Conservation (phyloP, 2,888 invertebrate species). For the Xestobium rufovillosum region DNA sequence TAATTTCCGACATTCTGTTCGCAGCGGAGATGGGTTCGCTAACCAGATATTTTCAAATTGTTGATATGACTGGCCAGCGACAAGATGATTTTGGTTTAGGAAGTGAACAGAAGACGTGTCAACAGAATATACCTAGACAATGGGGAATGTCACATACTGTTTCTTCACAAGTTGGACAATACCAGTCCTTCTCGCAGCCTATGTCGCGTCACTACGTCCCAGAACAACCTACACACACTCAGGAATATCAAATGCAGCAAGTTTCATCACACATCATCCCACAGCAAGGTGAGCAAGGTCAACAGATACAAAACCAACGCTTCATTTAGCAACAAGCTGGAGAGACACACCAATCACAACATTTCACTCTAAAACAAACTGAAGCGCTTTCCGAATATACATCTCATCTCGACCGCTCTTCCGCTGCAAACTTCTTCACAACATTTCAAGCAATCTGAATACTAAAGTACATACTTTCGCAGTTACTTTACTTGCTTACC, state of each 20-base stretch:
- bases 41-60: constrained; percentile 22
- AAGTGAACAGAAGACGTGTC: constrained; percentile 15
- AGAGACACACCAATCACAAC: no score
- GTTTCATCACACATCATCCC: constrained; percentile 22
- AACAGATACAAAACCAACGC: constrained; percentile 15
- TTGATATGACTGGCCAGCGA: constrained; percentile 21
- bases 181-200: constrained; percentile 19
- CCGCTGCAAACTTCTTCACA: constrained; percentile 21
- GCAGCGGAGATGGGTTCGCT: constrained; percentile 20
- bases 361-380: no score
- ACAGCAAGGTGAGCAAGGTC: constrained; percentile 22
- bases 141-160: constrained; percentile 11
- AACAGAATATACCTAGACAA: constrained; percentile 11
- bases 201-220: constrained; percentile 20
- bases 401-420: constrained; percentile 16
- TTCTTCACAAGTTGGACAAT: constrained; percentile 15
- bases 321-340: no score
- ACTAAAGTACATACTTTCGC: no score
- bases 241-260: constrained; percentile 21
- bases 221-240: constrained; percentile 18
- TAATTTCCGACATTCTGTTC: constrained; percentile 20
- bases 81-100: constrained; percentile 21
- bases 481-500: constrained; percentile 18
- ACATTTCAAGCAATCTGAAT: constrained; percentile 23
- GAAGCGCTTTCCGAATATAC: no score